A percentile compares a stretch with the other conserved stretches of the same genome.
Evolutionary conservation across 1,140 invertebrate species (phyloP).

Genomic region (Drosophila kanapiae): DNA sequence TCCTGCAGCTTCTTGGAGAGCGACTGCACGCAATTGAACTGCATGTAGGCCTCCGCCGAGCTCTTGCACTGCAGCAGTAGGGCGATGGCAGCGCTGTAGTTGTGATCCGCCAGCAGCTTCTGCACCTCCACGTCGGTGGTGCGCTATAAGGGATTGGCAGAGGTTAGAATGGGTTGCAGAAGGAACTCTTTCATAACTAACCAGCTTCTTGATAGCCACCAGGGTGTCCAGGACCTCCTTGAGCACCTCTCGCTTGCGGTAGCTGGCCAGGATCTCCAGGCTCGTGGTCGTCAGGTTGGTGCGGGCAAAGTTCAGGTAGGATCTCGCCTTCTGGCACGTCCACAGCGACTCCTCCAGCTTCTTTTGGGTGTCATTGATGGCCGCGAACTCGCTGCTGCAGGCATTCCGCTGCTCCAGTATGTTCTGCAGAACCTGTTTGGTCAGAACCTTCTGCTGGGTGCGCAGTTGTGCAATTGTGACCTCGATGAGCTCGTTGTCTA

Average conservation of each 20-base stretch:
- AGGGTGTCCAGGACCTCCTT: constrained; percentile 92
- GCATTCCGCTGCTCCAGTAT: constrained; percentile 95
- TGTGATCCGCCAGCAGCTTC: constrained; percentile 92
- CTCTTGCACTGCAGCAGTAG: constrained; percentile 95
- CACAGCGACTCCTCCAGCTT: constrained; percentile 89
- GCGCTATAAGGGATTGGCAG: constrained; percentile 84
- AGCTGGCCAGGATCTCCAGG: constrained; percentile 94
- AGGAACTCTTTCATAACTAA: not conserved
- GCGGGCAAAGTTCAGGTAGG: constrained; percentile 90
- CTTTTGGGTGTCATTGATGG: constrained; percentile 91
- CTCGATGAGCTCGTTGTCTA: constrained; percentile 90
- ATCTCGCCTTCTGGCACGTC: constrained; percentile 90
- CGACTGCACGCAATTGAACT: constrained; percentile 94
- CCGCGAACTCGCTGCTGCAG: constrained; percentile 93
- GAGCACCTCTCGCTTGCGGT: constrained; percentile 93
- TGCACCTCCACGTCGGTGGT: constrained; percentile 94
- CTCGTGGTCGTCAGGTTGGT: constrained; percentile 93
- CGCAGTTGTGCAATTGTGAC: constrained; percentile 89
- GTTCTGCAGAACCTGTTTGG: constrained; percentile 95
- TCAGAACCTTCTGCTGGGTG: constrained; percentile 93
- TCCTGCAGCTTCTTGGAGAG: constrained; percentile 95
- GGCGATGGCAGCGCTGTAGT: constrained; percentile 95
- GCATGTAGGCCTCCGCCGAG: constrained; percentile 92
- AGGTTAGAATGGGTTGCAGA: not conserved
- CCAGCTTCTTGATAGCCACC: constrained; percentile 92